A percentile compares a stretch with the other conserved stretches of the same genome.
Conservation (phyloP, 2,797 vertebrate genomes). For the Amniataba percoides region DNA sequence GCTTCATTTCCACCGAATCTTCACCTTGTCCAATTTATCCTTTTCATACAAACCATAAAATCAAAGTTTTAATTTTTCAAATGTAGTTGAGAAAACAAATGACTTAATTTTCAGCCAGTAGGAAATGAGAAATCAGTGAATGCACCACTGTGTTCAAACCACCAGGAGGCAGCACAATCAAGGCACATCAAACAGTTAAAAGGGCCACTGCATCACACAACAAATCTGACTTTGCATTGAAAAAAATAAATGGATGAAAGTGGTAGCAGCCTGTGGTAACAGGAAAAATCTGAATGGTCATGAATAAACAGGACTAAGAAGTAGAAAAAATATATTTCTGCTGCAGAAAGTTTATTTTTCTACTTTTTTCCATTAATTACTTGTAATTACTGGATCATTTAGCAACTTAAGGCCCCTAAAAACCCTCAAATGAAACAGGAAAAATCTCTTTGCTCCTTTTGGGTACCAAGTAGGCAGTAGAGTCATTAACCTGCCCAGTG, state of each 20-base stretch:
- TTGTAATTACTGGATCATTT: background rate
- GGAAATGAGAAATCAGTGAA: constrained; percentile 8
- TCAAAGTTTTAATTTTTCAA: background rate
- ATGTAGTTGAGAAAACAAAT: background rate
- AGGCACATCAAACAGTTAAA: constrained; percentile 66
- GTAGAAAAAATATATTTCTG: background rate
- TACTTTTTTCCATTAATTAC: background rate
- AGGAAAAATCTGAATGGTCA: background rate
- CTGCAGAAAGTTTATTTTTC: too few species aligned
- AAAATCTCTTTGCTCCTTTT: constrained; percentile 1
- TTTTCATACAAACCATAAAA: background rate
- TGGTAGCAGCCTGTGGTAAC: constrained; percentile 4
- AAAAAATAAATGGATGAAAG: constrained; percentile 7
- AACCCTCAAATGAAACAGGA: background rate
- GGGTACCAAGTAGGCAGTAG: background rate
- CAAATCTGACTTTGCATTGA: constrained; percentile 50
- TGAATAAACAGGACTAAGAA: background rate
- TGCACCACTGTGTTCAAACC: constrained; percentile 46
- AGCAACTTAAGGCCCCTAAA: background rate
- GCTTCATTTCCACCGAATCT: background rate
- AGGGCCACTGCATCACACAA: constrained; percentile 27
- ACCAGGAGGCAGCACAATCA: constrained; percentile 66
- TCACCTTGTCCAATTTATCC: background rate
- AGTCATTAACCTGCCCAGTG: background rate
- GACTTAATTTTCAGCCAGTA: background rate